Conservation (phyloP, 2,888 invertebrate species). For the Lobophora halterata region DNA sequence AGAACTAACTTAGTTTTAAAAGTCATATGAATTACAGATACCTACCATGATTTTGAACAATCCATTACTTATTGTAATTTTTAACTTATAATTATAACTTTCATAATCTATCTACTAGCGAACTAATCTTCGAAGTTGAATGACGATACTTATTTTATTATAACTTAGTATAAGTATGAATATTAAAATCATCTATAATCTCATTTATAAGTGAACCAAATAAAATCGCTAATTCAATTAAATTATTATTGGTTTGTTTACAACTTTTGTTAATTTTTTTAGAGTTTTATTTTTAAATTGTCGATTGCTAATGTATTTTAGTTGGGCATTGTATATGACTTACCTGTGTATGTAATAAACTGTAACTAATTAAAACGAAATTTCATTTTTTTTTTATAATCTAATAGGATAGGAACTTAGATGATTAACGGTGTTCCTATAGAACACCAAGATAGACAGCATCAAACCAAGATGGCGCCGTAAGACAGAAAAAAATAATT, state of each 20-base stretch:
- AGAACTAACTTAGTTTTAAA: too few relatives aligned
- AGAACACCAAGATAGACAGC: too few relatives aligned
- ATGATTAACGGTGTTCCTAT: too few relatives aligned
- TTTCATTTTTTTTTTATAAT: constrained; percentile 20
- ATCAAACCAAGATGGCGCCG: too few relatives aligned
- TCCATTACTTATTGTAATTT: constrained; percentile 20
- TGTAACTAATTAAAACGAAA: constrained; percentile 23
- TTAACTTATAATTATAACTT: constrained; percentile 24
- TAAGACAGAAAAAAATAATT: too few relatives aligned
- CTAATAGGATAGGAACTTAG: too few relatives aligned
- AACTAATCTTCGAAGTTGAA: constrained; percentile 33
- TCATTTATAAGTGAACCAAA: constrained; percentile 32
- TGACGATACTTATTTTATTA: constrained; percentile 36
- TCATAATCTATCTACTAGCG: constrained; percentile 28
- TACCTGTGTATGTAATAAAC: constrained; percentile 28
- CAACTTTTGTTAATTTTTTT: constrained; percentile 29
- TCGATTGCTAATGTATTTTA: constrained; percentile 22
- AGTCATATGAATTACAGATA: not conserved
- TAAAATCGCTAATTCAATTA: constrained; percentile 32
- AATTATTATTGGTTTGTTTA: constrained; percentile 35
- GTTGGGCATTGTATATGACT: constrained; percentile 27
- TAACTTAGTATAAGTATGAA: constrained; percentile 22
- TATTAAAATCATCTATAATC: constrained; percentile 26
- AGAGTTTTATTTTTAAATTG: constrained; percentile 31
- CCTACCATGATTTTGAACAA: constrained; percentile 18